A percentile compares a stretch with the other conserved stretches of the same genome.
phyloP scores from a whole-genome alignment of 2,113 vertebrate genomes.

The Hoplias malabaricus region DNA sequence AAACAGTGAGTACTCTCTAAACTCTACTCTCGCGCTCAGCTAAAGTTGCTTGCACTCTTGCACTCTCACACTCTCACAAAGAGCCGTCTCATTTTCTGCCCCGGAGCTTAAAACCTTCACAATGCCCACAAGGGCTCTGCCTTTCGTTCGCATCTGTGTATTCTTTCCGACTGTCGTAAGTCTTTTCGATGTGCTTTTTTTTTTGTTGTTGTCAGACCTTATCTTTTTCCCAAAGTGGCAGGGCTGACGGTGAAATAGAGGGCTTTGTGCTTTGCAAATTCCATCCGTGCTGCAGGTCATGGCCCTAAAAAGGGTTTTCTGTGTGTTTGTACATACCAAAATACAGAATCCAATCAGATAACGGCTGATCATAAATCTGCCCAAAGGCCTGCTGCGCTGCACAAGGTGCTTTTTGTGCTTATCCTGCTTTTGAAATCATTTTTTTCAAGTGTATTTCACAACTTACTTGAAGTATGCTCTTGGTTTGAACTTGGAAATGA shows the following conservation, averaged over 20 bases:
- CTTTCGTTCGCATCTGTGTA: background rate
- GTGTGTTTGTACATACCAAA: slow-evolving; percentile 39
- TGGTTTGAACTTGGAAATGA: slow-evolving; percentile 46
- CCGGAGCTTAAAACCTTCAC: slow-evolving; percentile 3
- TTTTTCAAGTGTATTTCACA: slow-evolving; percentile 18
- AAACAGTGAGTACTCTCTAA: slow-evolving; percentile 68
- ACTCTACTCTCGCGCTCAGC: slow-evolving; percentile 34
- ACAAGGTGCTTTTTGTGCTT: slow-evolving; percentile 39
- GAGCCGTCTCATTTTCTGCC: slow-evolving; percentile 13
- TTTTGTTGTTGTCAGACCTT: slow-evolving; percentile 41
- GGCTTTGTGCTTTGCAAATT: slow-evolving; percentile 82
- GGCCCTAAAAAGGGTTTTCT: slow-evolving; percentile 54
- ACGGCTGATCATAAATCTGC: slow-evolving; percentile 50
- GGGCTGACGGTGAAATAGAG: slow-evolving; percentile 67
- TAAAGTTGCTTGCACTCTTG: slow-evolving; percentile 43
- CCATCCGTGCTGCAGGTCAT: slow-evolving; percentile 67
- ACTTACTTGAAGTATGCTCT: slow-evolving; percentile 25
- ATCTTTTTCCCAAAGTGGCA: slow-evolving; percentile 67
- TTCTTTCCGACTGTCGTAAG: slow-evolving; percentile 8
- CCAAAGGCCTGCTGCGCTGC: slow-evolving; percentile 33
- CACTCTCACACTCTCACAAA: slow-evolving; percentile 13
- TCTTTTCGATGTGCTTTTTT: background rate
- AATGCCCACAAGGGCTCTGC: background rate
- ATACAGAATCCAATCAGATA: slow-evolving; percentile 45
- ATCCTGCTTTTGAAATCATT: background rate